These are phyloP conservation scores for Sturmia bella DNA, from an alignment of 2,888 invertebrate species.

Conservation along the genomic window DNA sequence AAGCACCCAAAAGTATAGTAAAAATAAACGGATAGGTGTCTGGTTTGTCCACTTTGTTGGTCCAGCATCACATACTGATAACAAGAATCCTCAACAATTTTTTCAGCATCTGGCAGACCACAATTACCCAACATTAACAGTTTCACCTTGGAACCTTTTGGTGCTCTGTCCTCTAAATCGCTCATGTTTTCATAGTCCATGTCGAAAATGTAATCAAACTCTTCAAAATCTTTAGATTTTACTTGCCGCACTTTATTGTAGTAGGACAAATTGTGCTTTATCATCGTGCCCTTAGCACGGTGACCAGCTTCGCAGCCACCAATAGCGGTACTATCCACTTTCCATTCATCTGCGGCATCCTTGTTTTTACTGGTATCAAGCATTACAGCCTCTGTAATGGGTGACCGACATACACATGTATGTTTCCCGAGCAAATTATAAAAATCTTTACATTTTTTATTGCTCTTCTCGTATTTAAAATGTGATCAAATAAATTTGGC, in stretches of 20 bases:
- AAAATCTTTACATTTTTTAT: conserved; percentile 77
- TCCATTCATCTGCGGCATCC: conserved; percentile 86
- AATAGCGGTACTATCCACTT: conserved; percentile 94
- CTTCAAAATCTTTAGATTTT: conserved; percentile 87
- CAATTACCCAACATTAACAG: conserved; percentile 92
- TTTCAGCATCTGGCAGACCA: conserved; percentile 89
- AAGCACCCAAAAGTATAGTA: too few relatives aligned
- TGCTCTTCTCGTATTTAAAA: background rate
- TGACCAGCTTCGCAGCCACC: conserved; percentile 94
- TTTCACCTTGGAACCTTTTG: conserved; percentile 86
- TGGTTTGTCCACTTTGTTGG: too few relatives aligned
- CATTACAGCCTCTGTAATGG: conserved; percentile 97
- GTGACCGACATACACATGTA: conserved; percentile 95
- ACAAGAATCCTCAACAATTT: conserved; percentile 94
- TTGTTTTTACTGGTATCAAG: conserved; percentile 87
- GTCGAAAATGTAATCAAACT: conserved; percentile 95
- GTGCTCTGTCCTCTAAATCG: conserved; percentile 85
- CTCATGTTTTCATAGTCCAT: conserved; percentile 96
- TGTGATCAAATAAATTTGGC: conserved; percentile 1
- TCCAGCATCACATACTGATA: too few relatives aligned
- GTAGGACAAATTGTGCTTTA: conserved; percentile 88
- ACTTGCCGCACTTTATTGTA: conserved; percentile 91
- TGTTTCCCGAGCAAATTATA: conserved; percentile 79
- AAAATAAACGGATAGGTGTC: too few relatives aligned
- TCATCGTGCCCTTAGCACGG: conserved; percentile 88